Conservation (phyloP, 2,797 vertebrate species). For the Channallabes apus region DNA sequence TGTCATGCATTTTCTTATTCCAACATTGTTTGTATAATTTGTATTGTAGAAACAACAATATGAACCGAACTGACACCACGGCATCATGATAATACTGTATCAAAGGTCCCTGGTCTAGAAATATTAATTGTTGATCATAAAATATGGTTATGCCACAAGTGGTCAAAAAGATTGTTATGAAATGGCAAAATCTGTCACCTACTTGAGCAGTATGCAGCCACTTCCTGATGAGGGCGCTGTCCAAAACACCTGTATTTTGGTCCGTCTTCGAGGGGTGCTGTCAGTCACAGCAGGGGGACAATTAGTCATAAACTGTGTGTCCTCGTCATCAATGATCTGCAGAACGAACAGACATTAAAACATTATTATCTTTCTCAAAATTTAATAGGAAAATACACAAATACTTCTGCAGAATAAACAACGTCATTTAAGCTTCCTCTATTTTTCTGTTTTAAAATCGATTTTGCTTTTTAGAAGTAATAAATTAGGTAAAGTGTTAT, state of each 20-base stretch:
- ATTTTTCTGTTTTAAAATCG: not conserved
- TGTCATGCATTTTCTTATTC: no score
- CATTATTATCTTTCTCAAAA: not conserved
- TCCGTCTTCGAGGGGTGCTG: constrained; percentile 91
- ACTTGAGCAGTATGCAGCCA: constrained; percentile 92
- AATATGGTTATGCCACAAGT: no score
- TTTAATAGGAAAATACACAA: not conserved
- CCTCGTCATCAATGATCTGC: constrained; percentile 96
- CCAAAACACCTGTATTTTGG: constrained; percentile 95
- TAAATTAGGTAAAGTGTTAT: not conserved
- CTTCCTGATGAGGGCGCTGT: constrained; percentile 85
- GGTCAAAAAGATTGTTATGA: not conserved
- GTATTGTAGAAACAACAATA: no score
- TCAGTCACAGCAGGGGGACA: constrained; percentile 95
- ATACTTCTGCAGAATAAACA: not conserved
- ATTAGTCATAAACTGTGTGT: constrained; percentile 97
- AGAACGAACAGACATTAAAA: not conserved
- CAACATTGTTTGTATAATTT: no score
- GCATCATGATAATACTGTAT: no score
- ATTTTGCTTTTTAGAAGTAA: not conserved
- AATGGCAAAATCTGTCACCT: constrained; percentile 62
- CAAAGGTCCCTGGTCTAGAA: no score
- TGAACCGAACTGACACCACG: no score
- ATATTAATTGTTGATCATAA: no score
- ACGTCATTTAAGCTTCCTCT: not conserved